phyloP scores from a whole-genome alignment of 2,797 vertebrate species.

The Crocidura indochinensis region DNA sequence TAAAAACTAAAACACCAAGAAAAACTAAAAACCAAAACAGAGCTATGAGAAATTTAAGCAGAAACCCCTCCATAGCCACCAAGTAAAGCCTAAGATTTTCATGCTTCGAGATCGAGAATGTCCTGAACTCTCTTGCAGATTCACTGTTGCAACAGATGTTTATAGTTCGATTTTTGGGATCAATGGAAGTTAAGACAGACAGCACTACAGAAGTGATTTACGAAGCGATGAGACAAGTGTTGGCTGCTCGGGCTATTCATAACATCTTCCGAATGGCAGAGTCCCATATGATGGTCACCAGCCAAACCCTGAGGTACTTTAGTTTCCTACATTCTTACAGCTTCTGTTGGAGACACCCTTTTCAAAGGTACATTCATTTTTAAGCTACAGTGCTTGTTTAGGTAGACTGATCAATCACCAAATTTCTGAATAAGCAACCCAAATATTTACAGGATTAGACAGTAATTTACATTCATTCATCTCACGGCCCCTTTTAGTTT shows the following conservation, averaged over 20 bases:
- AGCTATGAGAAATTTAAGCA: background rate
- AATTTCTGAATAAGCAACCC: background rate
- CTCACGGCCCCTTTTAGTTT: background rate
- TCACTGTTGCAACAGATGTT: constrained; percentile 98
- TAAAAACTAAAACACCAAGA: no score
- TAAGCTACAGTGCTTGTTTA: no score
- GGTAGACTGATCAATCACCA: background rate
- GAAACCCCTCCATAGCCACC: background rate
- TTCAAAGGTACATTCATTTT: background rate
- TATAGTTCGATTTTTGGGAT: constrained; percentile 96
- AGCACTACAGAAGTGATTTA: constrained; percentile 95
- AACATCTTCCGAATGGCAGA: constrained; percentile 99
- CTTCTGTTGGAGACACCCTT: no score
- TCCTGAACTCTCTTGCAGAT: constrained; percentile 89
- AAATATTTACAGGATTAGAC: background rate
- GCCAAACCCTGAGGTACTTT: constrained; percentile 94
- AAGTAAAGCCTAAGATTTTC: background rate
- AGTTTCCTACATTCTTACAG: background rate
- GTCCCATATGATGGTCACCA: constrained; percentile 98
- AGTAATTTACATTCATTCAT: background rate
- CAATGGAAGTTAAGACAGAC: constrained; percentile 96
- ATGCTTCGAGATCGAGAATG: no score
- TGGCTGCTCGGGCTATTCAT: constrained; percentile 98
- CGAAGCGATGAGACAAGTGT: constrained; percentile 98
- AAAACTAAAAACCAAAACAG: background rate